Evolutionary conservation across 2,797 vertebrate genomes (phyloP).

Genomic region (Notolepis coatsorum): DNA sequence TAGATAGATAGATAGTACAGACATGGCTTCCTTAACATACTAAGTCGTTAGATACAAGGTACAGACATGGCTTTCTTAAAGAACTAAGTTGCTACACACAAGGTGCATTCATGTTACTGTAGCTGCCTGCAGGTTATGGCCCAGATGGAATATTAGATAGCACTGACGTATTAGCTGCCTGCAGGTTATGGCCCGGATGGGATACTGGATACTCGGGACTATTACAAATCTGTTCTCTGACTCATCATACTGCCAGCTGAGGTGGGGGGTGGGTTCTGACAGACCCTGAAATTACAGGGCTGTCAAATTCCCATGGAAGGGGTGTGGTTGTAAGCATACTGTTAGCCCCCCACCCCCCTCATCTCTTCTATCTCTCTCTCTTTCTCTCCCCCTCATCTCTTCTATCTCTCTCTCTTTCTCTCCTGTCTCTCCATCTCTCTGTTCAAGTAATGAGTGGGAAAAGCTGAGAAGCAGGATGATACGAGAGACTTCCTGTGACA

Average conservation of each 20-base stretch:
- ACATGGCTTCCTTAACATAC: background rate
- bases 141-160: background rate
- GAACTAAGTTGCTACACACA: no score
- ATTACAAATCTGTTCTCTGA: background rate
- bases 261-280: background rate
- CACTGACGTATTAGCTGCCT: no score
- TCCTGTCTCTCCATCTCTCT: no score
- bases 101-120: background rate
- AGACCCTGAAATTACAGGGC: constrained; percentile 8
- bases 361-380: background rate
- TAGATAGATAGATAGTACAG: no score
- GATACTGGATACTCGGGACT: background rate
- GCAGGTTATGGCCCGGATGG: background rate
- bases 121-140: background rate
- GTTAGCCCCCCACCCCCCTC: background rate
- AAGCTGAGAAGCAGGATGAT: background rate
- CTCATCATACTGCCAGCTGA: background rate
- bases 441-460: background rate
- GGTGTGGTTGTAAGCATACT: constrained; percentile 8
- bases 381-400: background rate
- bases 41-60: background rate
- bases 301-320: constrained; percentile 2
- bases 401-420: no score
- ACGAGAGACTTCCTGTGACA: constrained; percentile 1
- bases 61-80: no score